Conservation (phyloP, 2,113 vertebrate species). For the Chloebia gouldiae region DNA sequence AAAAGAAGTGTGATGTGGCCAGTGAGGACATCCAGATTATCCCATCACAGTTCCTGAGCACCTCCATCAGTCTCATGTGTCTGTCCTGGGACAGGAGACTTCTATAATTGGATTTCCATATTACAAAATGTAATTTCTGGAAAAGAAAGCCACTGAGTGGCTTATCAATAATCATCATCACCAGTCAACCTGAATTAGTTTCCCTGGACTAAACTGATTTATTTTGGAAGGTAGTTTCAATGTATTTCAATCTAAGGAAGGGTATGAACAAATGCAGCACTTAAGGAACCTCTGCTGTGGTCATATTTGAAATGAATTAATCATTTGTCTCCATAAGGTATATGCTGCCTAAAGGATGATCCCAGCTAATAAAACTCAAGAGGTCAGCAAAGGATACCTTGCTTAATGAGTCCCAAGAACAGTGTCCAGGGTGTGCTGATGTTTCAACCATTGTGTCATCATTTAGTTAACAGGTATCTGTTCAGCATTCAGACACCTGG, state of each 20-base stretch:
- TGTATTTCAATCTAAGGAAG: background rate
- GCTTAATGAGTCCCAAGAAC: slow-evolving; percentile 42
- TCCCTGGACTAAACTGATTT: background rate
- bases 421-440: background rate
- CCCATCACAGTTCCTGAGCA: background rate
- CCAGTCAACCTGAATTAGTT: background rate
- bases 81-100: background rate
- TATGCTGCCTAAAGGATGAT: background rate
- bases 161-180: background rate
- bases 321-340: background rate
- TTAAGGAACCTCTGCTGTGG: background rate
- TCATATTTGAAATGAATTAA: background rate
- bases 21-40: background rate
- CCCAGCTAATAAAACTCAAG: background rate
- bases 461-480: background rate
- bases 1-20: background rate
- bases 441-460: background rate
- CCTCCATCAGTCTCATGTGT: background rate
- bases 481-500: background rate
- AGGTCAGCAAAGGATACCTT: slow-evolving; percentile 29
- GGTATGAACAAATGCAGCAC: background rate
- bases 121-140: background rate
- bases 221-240: background rate
- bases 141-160: background rate
- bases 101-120: background rate